A percentile compares a stretch with the other conserved stretches of the same genome.
phyloP scores from a whole-genome alignment of 2,797 vertebrate genomes.

The Sebastes hubbsi region DNA sequence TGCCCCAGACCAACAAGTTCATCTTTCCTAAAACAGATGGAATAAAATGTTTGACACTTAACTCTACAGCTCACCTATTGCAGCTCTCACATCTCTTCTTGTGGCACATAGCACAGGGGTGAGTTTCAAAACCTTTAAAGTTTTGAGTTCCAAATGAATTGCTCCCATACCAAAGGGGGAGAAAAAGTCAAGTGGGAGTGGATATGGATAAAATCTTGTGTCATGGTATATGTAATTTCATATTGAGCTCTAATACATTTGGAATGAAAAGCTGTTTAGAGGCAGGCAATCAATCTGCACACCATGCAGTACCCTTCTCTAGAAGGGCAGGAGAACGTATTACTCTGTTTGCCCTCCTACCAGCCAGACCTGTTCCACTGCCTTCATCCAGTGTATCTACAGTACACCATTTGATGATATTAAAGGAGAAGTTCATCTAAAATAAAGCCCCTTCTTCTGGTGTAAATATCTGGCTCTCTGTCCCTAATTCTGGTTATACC shows the following conservation, averaged over 20 bases:
- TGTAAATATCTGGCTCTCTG: neutral
- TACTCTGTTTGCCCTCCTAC: too few relatives aligned
- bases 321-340: too few relatives aligned
- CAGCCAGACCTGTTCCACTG: too few relatives aligned
- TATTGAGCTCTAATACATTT: neutral
- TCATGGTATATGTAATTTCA: neutral
- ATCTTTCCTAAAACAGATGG: conserved; percentile 73
- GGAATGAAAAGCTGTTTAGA: neutral
- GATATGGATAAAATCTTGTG: neutral
- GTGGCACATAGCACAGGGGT: neutral
- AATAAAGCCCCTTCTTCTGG: neutral
- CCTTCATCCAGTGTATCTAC: neutral
- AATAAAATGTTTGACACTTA: neutral
- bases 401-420: neutral
- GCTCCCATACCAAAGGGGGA: neutral
- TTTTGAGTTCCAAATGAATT: neutral
- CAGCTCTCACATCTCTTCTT: neutral
- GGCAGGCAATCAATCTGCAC: too few relatives aligned
- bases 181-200: neutral
- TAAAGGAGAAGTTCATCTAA: neutral
- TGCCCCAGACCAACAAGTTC: conserved; percentile 85
- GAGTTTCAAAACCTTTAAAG: neutral
- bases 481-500: too few relatives aligned
- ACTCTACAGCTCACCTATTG: neutral
- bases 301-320: too few relatives aligned